Evolutionary conservation across 2,113 vertebrate species (phyloP), one percentile per base, ranked within the genome.

Genomic region (Hyaena hyaena): DNA sequence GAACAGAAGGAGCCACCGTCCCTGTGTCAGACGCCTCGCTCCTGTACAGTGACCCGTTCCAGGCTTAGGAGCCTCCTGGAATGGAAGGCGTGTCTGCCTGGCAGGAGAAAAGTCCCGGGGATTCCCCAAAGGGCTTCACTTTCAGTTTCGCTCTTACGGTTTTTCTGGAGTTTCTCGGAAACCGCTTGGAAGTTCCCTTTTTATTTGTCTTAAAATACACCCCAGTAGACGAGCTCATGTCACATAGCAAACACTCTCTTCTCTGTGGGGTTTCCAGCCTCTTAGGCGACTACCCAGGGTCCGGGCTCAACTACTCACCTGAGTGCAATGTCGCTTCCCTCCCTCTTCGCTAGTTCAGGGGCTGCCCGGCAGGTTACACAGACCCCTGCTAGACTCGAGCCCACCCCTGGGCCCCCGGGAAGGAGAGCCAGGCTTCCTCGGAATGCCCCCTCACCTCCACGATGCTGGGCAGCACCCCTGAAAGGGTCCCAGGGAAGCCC

Each of bases 81-180:
- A 12, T 17, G 23, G 45, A 26, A 2, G 58, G 88, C 2, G 9
- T 21, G 12, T 23, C 21, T 7, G 28, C 12, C 55, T 10, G 73
- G 55, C 71, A 10, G 3, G 7, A n/a, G 28, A 6, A 53, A 48
- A 17, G 0, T 28, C 16, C 8, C 14, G 0, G 31, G 71, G 55
- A 3, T 4, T n/a, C 14, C 35, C 53, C 35, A 7, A 1, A 11
- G 1, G 5, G 31, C 39, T 66, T 90, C 4, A 50, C 61, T 79
- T 90, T 80, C 43, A 5, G 45, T 66, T 28, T 39, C 0, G 88
- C 74, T 35, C 23, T 68, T 35, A 68, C 43, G 6, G 6, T 10
- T 53, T 68, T 28, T 21, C 24, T 35, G 24, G 9, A 12, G 63
- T 12, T 91, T 91, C 89, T 43, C 16, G 4, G 89, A 91, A 91